Conservation (phyloP, 2,113 vertebrate species). For the Oreochromis aureus region DNA sequence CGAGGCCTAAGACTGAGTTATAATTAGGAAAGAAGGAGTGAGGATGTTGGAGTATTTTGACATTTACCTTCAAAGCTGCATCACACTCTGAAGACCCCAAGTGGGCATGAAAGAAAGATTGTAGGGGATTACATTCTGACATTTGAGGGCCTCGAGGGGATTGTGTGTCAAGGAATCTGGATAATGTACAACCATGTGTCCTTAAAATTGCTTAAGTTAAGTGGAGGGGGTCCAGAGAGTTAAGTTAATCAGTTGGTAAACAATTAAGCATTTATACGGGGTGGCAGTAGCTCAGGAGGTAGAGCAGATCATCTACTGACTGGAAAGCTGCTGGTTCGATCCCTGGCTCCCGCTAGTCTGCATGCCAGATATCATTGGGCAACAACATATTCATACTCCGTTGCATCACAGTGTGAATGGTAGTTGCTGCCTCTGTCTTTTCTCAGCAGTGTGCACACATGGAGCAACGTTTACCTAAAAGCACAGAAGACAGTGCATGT, state of each 20-base stretch:
- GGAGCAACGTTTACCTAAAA: rapidly evolving
- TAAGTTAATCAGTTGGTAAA: neutral
- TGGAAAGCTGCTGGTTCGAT: rapidly evolving
- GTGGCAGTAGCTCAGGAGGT: neutral
- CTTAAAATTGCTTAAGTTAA: neutral
- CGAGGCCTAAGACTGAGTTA: neutral
- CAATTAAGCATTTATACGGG: no score
- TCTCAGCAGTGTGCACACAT: neutral
- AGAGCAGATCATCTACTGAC: neutral
- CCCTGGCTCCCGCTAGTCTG: neutral
- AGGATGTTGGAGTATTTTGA: neutral
- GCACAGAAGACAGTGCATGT: neutral
- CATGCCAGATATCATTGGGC: neutral
- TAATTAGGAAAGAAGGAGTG: neutral
- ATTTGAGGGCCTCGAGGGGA: neutral
- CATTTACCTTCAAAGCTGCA: neutral
- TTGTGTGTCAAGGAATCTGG: neutral
- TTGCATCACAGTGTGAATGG: neutral
- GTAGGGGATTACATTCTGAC: neutral
- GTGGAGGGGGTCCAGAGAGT: no score
- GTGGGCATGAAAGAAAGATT: neutral
- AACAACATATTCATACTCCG: rapidly evolving
- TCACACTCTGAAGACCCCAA: neutral
- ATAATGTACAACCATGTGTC: neutral
- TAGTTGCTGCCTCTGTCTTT: rapidly evolving